phyloP scores from a whole-genome alignment of 2,888 invertebrate genomes.

The Zaprionus lineosus region DNA sequence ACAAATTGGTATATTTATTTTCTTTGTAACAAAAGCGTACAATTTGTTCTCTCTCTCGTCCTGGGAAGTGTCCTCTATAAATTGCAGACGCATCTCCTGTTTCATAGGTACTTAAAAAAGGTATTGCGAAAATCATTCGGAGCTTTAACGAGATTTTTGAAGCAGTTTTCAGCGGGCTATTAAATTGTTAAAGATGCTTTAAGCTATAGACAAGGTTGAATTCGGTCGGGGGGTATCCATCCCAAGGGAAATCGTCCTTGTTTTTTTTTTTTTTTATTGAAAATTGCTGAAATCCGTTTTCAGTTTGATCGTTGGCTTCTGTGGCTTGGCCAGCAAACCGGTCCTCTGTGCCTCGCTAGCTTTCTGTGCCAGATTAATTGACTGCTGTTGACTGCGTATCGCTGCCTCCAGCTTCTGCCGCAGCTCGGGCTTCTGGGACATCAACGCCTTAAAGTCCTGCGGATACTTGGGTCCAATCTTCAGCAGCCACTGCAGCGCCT shows the following conservation, averaged over 20 bases:
- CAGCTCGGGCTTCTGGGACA: conserved; percentile 92
- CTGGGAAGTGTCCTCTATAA: conserved; percentile 23
- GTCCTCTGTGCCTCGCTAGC: conserved; percentile 84
- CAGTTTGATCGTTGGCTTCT: conserved; percentile 91
- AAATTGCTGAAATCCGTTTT: conserved; percentile 98
- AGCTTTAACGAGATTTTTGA: conserved; percentile 13
- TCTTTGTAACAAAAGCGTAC: conserved; percentile 14
- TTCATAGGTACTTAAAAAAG: conserved; percentile 55
- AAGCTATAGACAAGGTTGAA: no score
- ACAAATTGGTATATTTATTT: conserved; percentile 54
- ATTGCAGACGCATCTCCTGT: no score
- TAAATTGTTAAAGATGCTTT: no score
- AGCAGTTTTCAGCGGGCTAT: conserved; percentile 31
- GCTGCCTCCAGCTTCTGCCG: conserved; percentile 93
- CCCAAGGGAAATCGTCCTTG: background rate
- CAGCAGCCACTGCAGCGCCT: conserved; percentile 94
- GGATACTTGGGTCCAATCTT: conserved; percentile 96
- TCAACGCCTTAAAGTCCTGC: conserved; percentile 95
- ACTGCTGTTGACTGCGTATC: conserved; percentile 88
- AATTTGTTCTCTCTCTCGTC: conserved; percentile 11
- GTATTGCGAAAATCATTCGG: conserved; percentile 11
- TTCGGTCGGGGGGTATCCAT: no score
- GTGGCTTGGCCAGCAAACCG: conserved; percentile 80
- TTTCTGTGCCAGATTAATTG: conserved; percentile 83
- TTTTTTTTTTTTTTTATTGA: conserved; percentile 83